Evolutionary conservation across 1,140 invertebrate species (phyloP).

Genomic region (Drosophila ficusphila): DNA sequence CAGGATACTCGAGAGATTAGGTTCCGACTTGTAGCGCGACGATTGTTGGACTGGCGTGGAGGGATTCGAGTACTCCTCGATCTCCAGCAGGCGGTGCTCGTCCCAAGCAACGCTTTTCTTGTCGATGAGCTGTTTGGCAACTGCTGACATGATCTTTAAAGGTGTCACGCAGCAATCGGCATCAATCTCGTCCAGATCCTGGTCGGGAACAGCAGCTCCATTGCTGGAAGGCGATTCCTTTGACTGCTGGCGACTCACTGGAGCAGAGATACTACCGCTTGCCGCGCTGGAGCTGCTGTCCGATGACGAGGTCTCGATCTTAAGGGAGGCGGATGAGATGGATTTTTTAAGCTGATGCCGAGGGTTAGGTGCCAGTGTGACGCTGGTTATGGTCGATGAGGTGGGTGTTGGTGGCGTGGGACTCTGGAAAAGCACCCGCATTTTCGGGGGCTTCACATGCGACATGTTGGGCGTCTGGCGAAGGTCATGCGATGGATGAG

Average conservation of each 20-base stretch:
- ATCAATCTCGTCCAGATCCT: constrained; percentile 54
- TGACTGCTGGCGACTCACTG: constrained; percentile 72
- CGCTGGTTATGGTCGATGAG: constrained; percentile 44
- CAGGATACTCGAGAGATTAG: constrained; percentile 73
- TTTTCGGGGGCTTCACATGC: constrained; percentile 72
- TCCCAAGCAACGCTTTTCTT: constrained; percentile 77
- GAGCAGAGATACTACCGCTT: constrained; percentile 59
- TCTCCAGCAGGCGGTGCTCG: constrained; percentile 62
- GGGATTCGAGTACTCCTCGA: constrained; percentile 79
- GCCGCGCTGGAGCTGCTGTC: constrained; percentile 53
- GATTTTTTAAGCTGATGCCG: constrained; percentile 76
- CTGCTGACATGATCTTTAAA: constrained; percentile 65
- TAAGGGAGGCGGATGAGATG: constrained; percentile 77
- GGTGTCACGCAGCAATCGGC: constrained; percentile 67
- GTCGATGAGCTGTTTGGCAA: constrained; percentile 65
- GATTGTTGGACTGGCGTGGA: constrained; percentile 74
- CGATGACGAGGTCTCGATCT: constrained; percentile 58
- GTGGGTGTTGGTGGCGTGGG: constrained; percentile 53
- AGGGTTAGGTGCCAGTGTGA: constrained; percentile 50
- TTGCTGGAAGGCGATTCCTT: constrained; percentile 33
- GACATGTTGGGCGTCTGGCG: constrained; percentile 75
- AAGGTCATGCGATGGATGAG: constrained; percentile 9
- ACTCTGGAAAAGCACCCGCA: constrained; percentile 81
- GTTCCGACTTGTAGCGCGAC: constrained; percentile 79
- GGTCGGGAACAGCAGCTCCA: constrained; percentile 27